Evolutionary conservation across 2,888 invertebrate genomes (phyloP).

Genomic region (Frankliniella fusca): DNA sequence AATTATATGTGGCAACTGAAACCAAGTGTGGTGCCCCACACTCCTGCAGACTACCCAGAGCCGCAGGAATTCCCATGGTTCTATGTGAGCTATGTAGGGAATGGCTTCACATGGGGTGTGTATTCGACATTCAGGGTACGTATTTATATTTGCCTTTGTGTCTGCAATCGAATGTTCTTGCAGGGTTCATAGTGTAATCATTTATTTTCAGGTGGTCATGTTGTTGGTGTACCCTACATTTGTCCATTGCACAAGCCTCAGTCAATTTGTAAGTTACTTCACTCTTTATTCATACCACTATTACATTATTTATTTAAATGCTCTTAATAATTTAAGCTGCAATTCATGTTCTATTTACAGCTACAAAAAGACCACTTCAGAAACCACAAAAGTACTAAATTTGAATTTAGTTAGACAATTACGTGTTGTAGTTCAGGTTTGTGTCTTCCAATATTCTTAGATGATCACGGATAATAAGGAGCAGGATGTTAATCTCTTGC

Average conservation of each 20-base stretch:
- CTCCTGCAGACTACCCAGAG: not conserved
- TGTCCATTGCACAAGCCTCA: not conserved
- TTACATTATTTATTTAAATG: too few relatives aligned
- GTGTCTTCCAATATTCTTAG: too few relatives aligned
- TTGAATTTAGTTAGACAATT: too few relatives aligned
- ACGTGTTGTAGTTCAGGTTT: too few relatives aligned
- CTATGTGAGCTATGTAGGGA: not conserved
- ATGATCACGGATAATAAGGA: too few relatives aligned
- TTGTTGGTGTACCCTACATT: not conserved
- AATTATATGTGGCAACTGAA: not conserved
- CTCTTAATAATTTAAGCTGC: too few relatives aligned
- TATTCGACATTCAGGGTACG: not conserved
- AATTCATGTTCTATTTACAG: too few relatives aligned
- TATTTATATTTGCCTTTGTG: not conserved
- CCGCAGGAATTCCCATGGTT: not conserved
- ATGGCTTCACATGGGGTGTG: not conserved
- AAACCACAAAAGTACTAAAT: too few relatives aligned
- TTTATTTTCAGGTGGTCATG: not conserved
- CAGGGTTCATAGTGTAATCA: not conserved
- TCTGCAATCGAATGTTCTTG: not conserved
- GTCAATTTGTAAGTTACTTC: not conserved
- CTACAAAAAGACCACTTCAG: too few relatives aligned
- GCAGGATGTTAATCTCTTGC: not conserved
- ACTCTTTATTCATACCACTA: not conserved
- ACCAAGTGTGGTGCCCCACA: not conserved